Conservation (phyloP, 2,888 invertebrate species). For the Dynastes tityus region DNA sequence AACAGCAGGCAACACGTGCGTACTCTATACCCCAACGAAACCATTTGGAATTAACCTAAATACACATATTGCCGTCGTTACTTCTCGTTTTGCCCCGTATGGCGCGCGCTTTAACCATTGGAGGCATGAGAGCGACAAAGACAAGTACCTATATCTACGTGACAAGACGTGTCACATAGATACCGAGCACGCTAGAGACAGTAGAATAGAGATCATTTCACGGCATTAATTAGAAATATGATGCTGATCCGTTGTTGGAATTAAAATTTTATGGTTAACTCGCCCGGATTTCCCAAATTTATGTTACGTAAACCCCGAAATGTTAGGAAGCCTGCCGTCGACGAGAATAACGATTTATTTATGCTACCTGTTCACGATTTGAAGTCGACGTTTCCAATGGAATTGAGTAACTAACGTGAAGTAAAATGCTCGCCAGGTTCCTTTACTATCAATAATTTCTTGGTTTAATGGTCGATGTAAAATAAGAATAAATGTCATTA, state of each 20-base stretch:
- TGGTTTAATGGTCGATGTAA: no score
- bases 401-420: no score
- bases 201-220: slow-evolving; percentile 20
- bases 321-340: no score
- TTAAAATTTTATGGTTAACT: slow-evolving; percentile 10
- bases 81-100: not conserved
- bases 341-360: no score
- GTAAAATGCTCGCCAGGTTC: no score
- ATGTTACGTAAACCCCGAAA: not conserved
- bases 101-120: not conserved
- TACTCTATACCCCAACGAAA: not conserved
- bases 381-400: no score
- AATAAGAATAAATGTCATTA: no score
- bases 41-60: slow-evolving; percentile 13
- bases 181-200: not conserved
- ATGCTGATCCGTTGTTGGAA: slow-evolving; percentile 19
- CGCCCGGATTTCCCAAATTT: not conserved
- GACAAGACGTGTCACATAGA: not conserved
- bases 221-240: slow-evolving; percentile 28
- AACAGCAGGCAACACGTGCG: slow-evolving; percentile 16
- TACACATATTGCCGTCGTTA: slow-evolving; percentile 15
- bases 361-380: no score
- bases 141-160: not conserved
- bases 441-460: no score
- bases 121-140: not conserved